Evolutionary conservation across 1,140 invertebrate genomes (phyloP).

Genomic region (Rhynchophorus ferrugineus): DNA sequence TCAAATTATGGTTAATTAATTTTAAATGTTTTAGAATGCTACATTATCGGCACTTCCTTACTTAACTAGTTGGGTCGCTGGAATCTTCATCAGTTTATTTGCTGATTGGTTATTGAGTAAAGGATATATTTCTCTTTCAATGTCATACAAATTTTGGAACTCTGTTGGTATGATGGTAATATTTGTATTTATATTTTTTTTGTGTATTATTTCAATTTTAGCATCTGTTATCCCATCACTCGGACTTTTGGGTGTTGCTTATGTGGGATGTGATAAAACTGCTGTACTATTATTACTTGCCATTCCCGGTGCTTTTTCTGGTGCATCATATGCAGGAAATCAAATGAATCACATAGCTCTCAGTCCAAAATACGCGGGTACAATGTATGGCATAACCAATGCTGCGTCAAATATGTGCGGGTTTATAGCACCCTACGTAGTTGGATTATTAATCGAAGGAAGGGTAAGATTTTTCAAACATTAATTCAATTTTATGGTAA

Average conservation of each 20-base stretch:
- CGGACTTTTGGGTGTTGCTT: slow-evolving; percentile 66
- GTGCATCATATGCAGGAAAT: slow-evolving; percentile 69
- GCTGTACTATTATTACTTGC: slow-evolving; percentile 64
- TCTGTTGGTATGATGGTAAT: slow-evolving; percentile 49
- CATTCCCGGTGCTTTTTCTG: slow-evolving; percentile 61
- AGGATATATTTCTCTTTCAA: slow-evolving; percentile 53
- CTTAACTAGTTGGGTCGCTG: slow-evolving; percentile 60
- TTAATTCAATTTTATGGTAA: no score
- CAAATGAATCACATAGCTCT: slow-evolving; percentile 85
- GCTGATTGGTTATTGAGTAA: slow-evolving; percentile 62
- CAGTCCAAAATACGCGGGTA: slow-evolving; percentile 77
- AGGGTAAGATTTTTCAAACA: slow-evolving; percentile 46
- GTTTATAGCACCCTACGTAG: slow-evolving; percentile 75
- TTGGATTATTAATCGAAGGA: slow-evolving; percentile 62
- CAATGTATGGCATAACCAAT: slow-evolving; percentile 84
- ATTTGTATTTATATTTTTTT: no score
- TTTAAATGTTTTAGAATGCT: slow-evolving; percentile 56
- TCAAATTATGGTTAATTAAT: not conserved
- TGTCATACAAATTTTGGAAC: slow-evolving; percentile 70
- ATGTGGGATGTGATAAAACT: slow-evolving; percentile 64
- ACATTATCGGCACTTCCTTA: slow-evolving; percentile 75
- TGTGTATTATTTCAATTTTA: no score
- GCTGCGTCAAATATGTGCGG: slow-evolving; percentile 79
- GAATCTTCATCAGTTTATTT: slow-evolving; percentile 59
- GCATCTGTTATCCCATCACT: slow-evolving; percentile 64